Base-by-base conservation (phyloP, 2,797 vertebrate genomes). In the Phataginus tricuspis region DNA sequence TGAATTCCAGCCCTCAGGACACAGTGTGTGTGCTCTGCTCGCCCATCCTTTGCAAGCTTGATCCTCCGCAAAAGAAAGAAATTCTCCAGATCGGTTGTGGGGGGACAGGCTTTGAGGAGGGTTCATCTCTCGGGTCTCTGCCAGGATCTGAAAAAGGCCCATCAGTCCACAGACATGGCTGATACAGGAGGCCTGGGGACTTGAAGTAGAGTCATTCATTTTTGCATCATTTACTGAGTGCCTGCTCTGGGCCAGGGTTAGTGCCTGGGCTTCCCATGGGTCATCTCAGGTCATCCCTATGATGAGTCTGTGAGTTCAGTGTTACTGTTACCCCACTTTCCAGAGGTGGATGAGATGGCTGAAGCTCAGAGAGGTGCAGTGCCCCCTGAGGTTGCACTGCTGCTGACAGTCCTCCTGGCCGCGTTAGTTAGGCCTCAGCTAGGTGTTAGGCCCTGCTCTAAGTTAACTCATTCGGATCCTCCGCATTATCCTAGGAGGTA, bases 281-380 rank as follows among this genome's bases (percentile, higher is more conserved):
- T 23, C 39, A 3, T 11, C 53, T 71, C 3, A 6, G 57, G 18
- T 31, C 15, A 45, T 13, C 15, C 15, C 12, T 0, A 0, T 14
- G 53, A 61, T 15, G 4, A 4, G 29, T 34, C n/a, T 45, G 2
- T 37, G 11, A 69, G 53, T 16, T 61, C 12, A 9, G 19, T n/a
- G 15, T 37, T 31, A 27, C 53, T 74, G 10, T 25, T 10, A 0
- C 12, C 37, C 34, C 49, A 27, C 37, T 64, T 57, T 7, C 51
- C 25, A 34, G 34, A 14, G 75, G 51, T 3, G 13, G 10, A 27
- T 49, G 84, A 53, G 21, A 45, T 34, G 42, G 9, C 18, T n/a
- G 82, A 64, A 37, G 66, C 31, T 23, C 69, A 18, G 31, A 29
- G 45, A 53, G 16, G 66, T 19, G 18, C 57, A 5, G 63, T 13